phyloP scores from a whole-genome alignment of 2,888 invertebrate species.

The Tromatobia lineatoria region DNA sequence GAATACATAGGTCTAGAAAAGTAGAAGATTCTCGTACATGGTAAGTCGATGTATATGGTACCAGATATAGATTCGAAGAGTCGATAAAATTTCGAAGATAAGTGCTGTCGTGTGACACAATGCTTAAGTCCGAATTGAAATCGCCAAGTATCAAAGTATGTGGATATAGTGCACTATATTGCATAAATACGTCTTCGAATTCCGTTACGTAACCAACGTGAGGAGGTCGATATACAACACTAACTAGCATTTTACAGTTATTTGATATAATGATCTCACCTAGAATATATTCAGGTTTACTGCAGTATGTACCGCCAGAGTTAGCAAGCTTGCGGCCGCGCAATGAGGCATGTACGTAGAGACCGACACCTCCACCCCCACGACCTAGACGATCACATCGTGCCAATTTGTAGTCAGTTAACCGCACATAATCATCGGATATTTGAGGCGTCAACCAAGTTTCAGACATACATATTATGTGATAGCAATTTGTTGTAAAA shows the following conservation, averaged over 20 bases:
- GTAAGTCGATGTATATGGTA: neutral
- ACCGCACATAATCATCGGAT: neutral
- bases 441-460: slow-evolving; percentile 9
- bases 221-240: slow-evolving; percentile 8
- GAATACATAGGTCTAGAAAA: slow-evolving; percentile 15
- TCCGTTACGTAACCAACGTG: slow-evolving; percentile 5
- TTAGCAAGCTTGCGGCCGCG: neutral
- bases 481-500: neutral
- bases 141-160: slow-evolving; percentile 8
- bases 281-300: slow-evolving; percentile 13
- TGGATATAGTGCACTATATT: neutral
- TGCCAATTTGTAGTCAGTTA: neutral
- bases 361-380: slow-evolving; percentile 1
- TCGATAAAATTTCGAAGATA: slow-evolving; percentile 9
- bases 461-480: slow-evolving; percentile 18
- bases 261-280: neutral
- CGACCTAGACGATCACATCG: slow-evolving; percentile 1
- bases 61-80: neutral
- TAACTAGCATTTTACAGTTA: neutral
- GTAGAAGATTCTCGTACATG: neutral
- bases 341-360: slow-evolving; percentile 5
- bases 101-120: neutral
- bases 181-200: slow-evolving; percentile 2
- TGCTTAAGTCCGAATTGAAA: slow-evolving; percentile 4
- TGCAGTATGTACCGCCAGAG: slow-evolving; percentile 17